Evolutionary conservation across 2,113 vertebrate species (phyloP).

Genomic region (Psittacus erithacus): DNA sequence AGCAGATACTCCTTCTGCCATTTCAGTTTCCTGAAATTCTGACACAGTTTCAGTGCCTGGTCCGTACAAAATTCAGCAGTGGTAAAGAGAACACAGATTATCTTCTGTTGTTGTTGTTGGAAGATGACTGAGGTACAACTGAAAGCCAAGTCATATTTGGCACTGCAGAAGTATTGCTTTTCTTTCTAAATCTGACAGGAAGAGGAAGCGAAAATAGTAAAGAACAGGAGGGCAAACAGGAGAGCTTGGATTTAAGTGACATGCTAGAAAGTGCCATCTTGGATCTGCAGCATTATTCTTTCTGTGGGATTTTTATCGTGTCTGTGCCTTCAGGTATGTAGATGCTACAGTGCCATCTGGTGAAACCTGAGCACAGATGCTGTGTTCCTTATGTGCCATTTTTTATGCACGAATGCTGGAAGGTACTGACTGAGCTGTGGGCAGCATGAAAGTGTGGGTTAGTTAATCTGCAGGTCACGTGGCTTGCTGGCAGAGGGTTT

Average conservation of each 20-base stretch:
- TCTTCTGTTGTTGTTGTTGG: neutral
- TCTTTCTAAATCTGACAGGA: neutral
- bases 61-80: neutral
- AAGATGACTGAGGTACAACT: neutral
- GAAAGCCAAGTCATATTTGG: neutral
- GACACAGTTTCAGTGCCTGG: neutral
- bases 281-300: neutral
- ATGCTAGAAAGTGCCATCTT: neutral
- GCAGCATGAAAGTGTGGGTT: neutral
- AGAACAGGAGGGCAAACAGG: neutral
- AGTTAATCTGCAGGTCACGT: neutral
- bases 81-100: neutral
- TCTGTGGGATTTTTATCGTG: neutral
- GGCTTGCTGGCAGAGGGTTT: neutral
- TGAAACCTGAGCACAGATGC: neutral
- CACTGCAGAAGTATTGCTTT: neutral
- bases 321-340: neutral
- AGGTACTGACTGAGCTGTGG: neutral
- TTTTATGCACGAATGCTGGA: neutral
- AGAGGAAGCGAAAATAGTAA: neutral
- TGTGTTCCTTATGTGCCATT: neutral
- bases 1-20: neutral
- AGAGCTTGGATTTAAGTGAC: neutral
- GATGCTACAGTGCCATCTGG: conserved; percentile 45
- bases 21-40: conserved; percentile 16